phyloP scores from a whole-genome alignment of 2,888 invertebrate species.

The Epistrophe grossulariae region DNA sequence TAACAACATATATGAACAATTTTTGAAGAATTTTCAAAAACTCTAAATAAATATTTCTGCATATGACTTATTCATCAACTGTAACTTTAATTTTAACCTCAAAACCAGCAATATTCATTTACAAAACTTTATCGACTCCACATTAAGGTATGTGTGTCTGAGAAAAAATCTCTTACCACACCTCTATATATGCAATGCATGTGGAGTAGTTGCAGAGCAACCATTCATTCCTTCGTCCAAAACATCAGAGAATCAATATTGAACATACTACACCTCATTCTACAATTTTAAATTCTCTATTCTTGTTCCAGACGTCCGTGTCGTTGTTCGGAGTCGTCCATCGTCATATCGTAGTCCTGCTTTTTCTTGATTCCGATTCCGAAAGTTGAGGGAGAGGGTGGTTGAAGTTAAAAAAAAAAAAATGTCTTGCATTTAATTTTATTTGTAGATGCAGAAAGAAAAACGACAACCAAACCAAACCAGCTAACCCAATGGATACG shows the following conservation, averaged over 20 bases:
- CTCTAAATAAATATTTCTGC: not conserved
- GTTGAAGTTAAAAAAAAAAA: constrained; percentile 2
- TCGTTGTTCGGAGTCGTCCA: not conserved
- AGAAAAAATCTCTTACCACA: not conserved
- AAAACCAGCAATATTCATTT: not conserved
- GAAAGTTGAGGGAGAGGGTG: not conserved
- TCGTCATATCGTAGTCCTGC: not conserved
- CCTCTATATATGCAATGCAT: not conserved
- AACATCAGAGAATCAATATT: constrained; percentile 64
- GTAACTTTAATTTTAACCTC: constrained; percentile 7
- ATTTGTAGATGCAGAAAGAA: constrained; percentile 46
- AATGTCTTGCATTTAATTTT: constrained; percentile 68
- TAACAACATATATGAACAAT: not conserved
- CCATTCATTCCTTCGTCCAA: constrained; percentile 19
- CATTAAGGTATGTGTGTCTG: too few relatives aligned
- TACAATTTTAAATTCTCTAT: constrained; percentile 24
- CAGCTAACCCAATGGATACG: not conserved
- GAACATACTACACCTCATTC: constrained; percentile 40
- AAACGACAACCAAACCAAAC: constrained; percentile 11
- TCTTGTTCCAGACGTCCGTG: constrained; percentile 20
- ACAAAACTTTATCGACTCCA: not conserved
- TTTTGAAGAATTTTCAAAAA: not conserved
- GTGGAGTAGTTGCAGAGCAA: not conserved
- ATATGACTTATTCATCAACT: not conserved
- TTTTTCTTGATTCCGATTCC: not conserved